Evolutionary conservation across 2,888 invertebrate genomes (phyloP).

Genomic region (Conchocele bisecta): DNA sequence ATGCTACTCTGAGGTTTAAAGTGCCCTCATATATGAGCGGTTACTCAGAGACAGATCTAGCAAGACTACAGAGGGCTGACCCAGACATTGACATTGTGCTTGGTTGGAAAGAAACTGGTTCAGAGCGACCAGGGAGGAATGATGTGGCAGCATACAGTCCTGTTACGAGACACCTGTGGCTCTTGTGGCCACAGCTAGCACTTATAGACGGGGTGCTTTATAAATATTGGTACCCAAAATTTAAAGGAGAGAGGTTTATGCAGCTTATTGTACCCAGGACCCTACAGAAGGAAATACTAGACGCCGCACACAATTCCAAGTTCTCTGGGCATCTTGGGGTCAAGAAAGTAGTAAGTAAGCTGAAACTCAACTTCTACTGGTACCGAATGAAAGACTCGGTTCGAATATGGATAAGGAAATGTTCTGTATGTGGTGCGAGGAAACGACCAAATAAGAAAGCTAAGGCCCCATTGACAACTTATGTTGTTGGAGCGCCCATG

Average conservation of each 20-base stretch:
- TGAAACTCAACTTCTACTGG: constrained; percentile 8
- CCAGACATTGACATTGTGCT: not conserved
- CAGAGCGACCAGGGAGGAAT: constrained; percentile 7
- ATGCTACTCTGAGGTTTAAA: not conserved
- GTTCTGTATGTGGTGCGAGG: constrained; percentile 10
- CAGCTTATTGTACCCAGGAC: constrained; percentile 2
- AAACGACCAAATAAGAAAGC: constrained; percentile 3
- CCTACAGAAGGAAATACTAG: not conserved
- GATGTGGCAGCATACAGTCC: not conserved
- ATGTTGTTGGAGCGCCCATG: constrained; percentile 4
- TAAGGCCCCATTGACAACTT: not conserved
- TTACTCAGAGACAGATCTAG: not conserved
- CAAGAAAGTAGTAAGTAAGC: constrained; percentile 8
- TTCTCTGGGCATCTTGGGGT: constrained; percentile 11
- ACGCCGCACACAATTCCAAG: constrained; percentile 6
- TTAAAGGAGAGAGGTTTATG: not conserved
- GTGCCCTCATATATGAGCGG: not conserved
- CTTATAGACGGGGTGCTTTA: constrained; percentile 17
- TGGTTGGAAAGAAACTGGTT: not conserved
- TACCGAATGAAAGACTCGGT: constrained; percentile 6
- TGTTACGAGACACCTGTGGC: constrained; percentile 8
- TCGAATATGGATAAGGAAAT: constrained; percentile 3
- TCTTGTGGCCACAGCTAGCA: constrained; percentile 8
- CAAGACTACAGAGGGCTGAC: not conserved
- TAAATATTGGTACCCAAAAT: constrained; percentile 3